phyloP scores from a whole-genome alignment of 2,888 invertebrate genomes.

The Standfussiana lucernea region DNA sequence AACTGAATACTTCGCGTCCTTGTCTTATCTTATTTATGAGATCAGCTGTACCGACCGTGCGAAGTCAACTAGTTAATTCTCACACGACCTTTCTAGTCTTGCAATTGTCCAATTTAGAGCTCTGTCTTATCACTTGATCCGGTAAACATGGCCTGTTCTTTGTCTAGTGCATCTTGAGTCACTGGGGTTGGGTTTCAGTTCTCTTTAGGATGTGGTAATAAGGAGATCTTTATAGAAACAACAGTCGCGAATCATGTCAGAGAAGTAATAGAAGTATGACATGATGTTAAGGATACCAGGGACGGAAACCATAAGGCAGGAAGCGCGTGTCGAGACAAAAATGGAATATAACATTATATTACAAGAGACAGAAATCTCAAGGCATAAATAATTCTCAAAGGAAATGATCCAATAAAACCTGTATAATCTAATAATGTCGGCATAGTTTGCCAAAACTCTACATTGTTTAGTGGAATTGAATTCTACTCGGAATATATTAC shows the following conservation, averaged over 20 bases:
- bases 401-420: not conserved
- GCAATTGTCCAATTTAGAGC: slow-evolving; percentile 64
- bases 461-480: not conserved
- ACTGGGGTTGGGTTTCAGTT: slow-evolving; percentile 26
- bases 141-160: slow-evolving; percentile 3
- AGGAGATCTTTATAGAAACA: not conserved
- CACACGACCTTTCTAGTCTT: slow-evolving; percentile 51
- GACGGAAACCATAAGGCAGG: not conserved
- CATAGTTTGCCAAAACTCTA: not conserved
- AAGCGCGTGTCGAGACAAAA: not conserved
- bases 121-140: slow-evolving; percentile 32
- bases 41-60: not conserved
- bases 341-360: not conserved
- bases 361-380: not conserved
- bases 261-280: not conserved
- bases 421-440: not conserved
- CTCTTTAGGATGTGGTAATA: slow-evolving; percentile 17
- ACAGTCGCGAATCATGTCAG: not conserved
- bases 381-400: not conserved
- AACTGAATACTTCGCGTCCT: slow-evolving; percentile 16
- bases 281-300: not conserved
- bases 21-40: slow-evolving; percentile 27
- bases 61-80: slow-evolving; percentile 58
- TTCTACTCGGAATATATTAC: not conserved
- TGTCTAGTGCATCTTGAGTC: slow-evolving; percentile 29